phyloP scores from a whole-genome alignment of 35 echinoderm and acorn worm genomes.

The Eucidaris tribuloides region DNA sequence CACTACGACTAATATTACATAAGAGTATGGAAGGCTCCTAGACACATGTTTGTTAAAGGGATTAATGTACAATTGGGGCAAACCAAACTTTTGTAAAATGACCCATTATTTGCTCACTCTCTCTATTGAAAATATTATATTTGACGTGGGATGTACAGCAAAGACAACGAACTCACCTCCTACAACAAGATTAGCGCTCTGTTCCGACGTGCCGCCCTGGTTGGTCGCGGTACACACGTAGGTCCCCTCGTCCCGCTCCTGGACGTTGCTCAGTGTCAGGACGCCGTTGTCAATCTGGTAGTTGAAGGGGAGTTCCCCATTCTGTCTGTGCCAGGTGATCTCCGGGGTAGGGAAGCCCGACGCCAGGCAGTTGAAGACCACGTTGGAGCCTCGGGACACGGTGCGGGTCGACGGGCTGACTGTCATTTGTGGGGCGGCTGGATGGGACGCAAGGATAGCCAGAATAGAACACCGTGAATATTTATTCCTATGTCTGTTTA shows the following conservation, averaged over 20 bases:
- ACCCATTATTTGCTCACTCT: too few species aligned
- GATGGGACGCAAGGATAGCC: background rate
- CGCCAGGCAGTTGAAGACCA: constrained; percentile 84
- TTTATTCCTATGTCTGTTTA: too few species aligned
- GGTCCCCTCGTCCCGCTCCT: constrained; percentile 67
- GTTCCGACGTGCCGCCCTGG: constrained; percentile 68
- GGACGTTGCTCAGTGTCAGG: constrained; percentile 70
- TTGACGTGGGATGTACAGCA: background rate
- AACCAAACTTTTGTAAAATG: background rate
- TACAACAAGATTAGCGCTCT: constrained; percentile 60
- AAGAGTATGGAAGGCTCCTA: too few species aligned
- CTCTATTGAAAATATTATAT: background rate
- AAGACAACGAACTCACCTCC: constrained; percentile 54
- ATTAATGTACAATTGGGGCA: background rate
- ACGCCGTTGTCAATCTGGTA: constrained; percentile 66
- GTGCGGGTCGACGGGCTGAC: constrained; percentile 69
- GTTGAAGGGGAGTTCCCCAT: constrained; percentile 63
- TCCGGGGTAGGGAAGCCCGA: constrained; percentile 76
- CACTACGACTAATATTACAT: too few species aligned
- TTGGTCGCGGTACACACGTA: constrained; percentile 87
- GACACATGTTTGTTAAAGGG: background rate
- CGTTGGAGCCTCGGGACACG: constrained; percentile 41
- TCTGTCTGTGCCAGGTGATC: constrained; percentile 84
- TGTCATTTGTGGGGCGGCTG: constrained; percentile 76
- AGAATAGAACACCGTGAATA: too few species aligned